Evolutionary conservation across 1,140 invertebrate species (phyloP).

Genomic region (Leptinotarsa texana): DNA sequence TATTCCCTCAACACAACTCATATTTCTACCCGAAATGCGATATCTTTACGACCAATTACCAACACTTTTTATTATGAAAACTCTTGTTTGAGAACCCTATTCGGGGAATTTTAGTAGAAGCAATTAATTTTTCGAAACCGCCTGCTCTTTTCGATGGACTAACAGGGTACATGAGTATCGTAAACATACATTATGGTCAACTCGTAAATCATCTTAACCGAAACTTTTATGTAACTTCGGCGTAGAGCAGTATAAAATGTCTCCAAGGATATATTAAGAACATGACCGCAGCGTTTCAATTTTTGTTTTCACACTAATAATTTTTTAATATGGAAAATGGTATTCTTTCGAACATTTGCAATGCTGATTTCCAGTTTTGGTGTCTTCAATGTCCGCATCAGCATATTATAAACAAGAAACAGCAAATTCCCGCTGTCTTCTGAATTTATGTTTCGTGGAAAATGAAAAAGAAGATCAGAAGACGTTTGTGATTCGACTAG

Average conservation of each 20-base stretch:
- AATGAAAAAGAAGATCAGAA: too few species aligned
- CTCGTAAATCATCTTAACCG: slow-evolving; percentile 8
- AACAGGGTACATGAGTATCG: slow-evolving; percentile 1
- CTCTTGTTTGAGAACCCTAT: slow-evolving; percentile 9
- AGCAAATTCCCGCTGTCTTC: too few species aligned
- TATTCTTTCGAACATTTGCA: too few species aligned
- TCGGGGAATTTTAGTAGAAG: neutral
- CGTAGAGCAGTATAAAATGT: neutral
- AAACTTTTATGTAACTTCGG: neutral
- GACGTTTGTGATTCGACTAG: too few species aligned
- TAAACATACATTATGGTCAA: slow-evolving; percentile 16
- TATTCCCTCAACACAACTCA: neutral
- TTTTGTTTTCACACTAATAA: too few species aligned
- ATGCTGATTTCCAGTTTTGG: too few species aligned
- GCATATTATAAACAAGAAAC: too few species aligned
- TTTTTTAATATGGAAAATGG: too few species aligned
- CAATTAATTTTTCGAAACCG: slow-evolving; percentile 28
- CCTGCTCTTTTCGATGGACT: neutral
- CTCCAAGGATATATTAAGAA: neutral
- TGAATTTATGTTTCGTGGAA: too few species aligned
- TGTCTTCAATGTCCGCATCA: too few species aligned
- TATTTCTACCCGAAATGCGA: slow-evolving; percentile 11
- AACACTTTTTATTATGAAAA: slow-evolving; percentile 15
- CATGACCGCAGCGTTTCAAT: too few species aligned
- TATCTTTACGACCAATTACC: slow-evolving; percentile 26